Evolutionary conservation across 2,888 invertebrate species (phyloP).

Genomic region (Drosophila cracens): DNA sequence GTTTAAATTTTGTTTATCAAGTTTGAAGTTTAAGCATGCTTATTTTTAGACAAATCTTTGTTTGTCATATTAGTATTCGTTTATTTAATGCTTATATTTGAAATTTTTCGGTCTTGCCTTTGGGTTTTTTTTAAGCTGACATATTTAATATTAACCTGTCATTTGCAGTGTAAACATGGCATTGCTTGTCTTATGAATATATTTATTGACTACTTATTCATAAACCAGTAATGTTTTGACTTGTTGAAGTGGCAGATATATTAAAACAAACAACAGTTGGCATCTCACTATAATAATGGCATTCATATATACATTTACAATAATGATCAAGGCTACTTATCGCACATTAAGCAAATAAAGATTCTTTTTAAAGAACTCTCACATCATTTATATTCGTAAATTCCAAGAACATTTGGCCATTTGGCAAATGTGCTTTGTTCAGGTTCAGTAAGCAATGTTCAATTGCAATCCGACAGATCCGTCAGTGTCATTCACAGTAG

Average conservation of each 20-base stretch:
- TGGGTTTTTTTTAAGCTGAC: background rate
- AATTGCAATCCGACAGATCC: slow-evolving; percentile 46
- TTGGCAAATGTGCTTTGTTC: slow-evolving; percentile 7
- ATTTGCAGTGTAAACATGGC: background rate
- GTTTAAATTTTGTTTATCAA: background rate
- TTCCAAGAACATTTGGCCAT: background rate
- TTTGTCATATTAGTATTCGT: background rate
- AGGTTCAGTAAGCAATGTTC: slow-evolving; percentile 13
- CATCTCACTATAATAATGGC: background rate
- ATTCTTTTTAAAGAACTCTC: slow-evolving; percentile 5
- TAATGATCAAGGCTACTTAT: slow-evolving; percentile 20
- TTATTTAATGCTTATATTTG: background rate
- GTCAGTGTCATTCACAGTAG: slow-evolving; percentile 46
- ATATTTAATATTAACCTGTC: background rate
- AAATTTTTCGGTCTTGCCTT: background rate
- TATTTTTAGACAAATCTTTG: background rate
- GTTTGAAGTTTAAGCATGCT: background rate
- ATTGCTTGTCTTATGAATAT: background rate
- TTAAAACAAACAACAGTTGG: background rate
- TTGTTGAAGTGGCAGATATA: background rate
- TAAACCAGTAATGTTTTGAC: background rate
- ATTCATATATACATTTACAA: slow-evolving; percentile 6
- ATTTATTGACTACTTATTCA: background rate
- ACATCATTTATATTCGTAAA: slow-evolving; percentile 33
- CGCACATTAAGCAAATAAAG: background rate